Percentiles rank a stretch among this genome's conserved stretches.
These are phyloP conservation scores for Andrena cerasifolii DNA, from an alignment of 1,140 invertebrate species.

Conservation along the genomic window DNA sequence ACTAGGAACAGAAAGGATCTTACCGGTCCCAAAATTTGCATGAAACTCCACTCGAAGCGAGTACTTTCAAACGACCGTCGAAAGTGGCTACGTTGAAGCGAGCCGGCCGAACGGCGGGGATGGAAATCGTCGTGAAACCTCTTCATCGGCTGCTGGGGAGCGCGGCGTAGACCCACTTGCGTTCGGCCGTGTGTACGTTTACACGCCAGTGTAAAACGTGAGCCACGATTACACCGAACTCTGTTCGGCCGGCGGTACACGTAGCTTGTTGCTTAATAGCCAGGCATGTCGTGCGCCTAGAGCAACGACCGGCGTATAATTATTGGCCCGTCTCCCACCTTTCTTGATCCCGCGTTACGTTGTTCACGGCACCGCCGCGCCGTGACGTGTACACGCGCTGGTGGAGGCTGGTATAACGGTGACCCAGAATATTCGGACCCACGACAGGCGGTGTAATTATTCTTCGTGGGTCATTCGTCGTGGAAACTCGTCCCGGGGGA, in stretches of 20 bases:
- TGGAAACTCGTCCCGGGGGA: slow-evolving; percentile 7
- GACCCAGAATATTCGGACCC: slow-evolving; percentile 51
- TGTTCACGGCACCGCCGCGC: slow-evolving; percentile 31
- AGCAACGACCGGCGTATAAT: slow-evolving; percentile 71
- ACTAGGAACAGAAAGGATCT: slow-evolving; percentile 46
- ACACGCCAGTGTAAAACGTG: not conserved
- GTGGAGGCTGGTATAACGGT: slow-evolving; percentile 24
- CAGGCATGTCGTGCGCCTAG: slow-evolving; percentile 59
- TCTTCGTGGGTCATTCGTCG: slow-evolving; percentile 19
- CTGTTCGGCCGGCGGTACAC: not conserved
- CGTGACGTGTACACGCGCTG: not conserved
- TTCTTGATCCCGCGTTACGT: slow-evolving; percentile 36
- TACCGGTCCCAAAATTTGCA: slow-evolving; percentile 40
- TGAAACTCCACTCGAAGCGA: not conserved
- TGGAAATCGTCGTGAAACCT: not conserved
- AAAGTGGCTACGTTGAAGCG: not conserved
- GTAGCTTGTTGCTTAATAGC: slow-evolving; percentile 64
- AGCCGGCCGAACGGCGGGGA: not conserved
- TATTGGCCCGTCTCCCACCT: slow-evolving; percentile 64
- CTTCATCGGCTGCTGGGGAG: not conserved
- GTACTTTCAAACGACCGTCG: not conserved
- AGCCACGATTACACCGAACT: slow-evolving; percentile 37
- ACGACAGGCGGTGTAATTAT: slow-evolving; percentile 42
- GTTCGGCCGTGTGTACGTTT: too few species aligned
- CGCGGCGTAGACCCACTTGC: not conserved